phyloP scores from a whole-genome alignment of 2,888 invertebrate genomes.

The Hypena proboscidalis region DNA sequence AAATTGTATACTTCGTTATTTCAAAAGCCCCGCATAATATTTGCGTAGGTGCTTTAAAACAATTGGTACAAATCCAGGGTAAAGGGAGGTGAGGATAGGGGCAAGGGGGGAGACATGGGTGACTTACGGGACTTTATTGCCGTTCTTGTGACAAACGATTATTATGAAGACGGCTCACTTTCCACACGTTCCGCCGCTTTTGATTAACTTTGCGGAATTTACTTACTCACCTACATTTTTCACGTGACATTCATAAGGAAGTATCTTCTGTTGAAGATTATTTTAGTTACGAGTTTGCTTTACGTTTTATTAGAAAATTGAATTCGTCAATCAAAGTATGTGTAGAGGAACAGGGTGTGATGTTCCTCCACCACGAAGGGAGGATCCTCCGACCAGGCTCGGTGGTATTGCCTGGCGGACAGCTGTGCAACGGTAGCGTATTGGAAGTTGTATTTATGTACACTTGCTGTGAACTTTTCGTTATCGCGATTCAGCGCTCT shows the following conservation, averaged over 20 bases:
- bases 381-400: too few relatives aligned
- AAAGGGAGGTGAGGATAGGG: slow-evolving; percentile 39
- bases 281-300: too few relatives aligned
- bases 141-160: slow-evolving; percentile 63
- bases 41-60: slow-evolving; percentile 47
- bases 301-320: too few relatives aligned
- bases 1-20: slow-evolving; percentile 38
- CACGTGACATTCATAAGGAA: slow-evolving; percentile 20
- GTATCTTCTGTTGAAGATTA: too few relatives aligned
- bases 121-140: slow-evolving; percentile 56
- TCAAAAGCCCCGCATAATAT: slow-evolving; percentile 38
- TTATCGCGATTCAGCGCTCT: too few relatives aligned
- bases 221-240: slow-evolving; percentile 40
- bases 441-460: too few relatives aligned
- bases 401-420: too few relatives aligned
- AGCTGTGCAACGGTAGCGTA: too few relatives aligned
- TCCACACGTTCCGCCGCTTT: slow-evolving; percentile 49
- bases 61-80: slow-evolving; percentile 46
- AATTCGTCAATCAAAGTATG: too few relatives aligned
- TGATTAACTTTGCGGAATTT: slow-evolving; percentile 45
- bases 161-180: slow-evolving; percentile 62
- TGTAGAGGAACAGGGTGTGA: too few relatives aligned
- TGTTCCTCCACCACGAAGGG: too few relatives aligned
- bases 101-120: slow-evolving; percentile 25
- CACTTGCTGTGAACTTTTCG: too few relatives aligned